Evolutionary conservation across 2,113 vertebrate species (phyloP).

Genomic region (Prinia subflava): DNA sequence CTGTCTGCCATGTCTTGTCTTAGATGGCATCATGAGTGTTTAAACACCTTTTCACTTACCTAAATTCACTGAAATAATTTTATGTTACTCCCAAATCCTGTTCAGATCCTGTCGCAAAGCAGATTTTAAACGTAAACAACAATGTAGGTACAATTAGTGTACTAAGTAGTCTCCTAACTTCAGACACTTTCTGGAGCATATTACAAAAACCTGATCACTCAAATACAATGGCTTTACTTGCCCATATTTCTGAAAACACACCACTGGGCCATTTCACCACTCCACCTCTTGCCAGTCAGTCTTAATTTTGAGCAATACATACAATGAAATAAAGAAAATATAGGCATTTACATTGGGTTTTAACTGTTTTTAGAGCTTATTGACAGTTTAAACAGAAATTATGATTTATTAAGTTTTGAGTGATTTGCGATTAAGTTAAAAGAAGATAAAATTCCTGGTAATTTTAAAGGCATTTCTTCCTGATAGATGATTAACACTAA

Average conservation of each 20-base stretch:
- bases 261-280: background rate
- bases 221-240: background rate
- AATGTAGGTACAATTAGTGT: background rate
- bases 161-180: background rate
- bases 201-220: background rate
- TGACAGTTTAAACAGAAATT: background rate
- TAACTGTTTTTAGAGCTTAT: background rate
- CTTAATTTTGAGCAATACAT: background rate
- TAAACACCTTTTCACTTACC: background rate
- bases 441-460: background rate
- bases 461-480: background rate
- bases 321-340: background rate
- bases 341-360: background rate
- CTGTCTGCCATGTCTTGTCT: background rate
- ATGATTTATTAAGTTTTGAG: background rate
- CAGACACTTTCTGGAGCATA: background rate
- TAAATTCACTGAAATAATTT: background rate
- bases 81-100: background rate
- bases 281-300: background rate
- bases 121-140: background rate
- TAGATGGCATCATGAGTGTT: background rate
- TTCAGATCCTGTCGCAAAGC: background rate
- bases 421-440: background rate
- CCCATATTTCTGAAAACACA: background rate
- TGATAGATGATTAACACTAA: background rate